Evolutionary conservation across 2,888 invertebrate genomes (phyloP).

Genomic region (Podabrus alpinus): DNA sequence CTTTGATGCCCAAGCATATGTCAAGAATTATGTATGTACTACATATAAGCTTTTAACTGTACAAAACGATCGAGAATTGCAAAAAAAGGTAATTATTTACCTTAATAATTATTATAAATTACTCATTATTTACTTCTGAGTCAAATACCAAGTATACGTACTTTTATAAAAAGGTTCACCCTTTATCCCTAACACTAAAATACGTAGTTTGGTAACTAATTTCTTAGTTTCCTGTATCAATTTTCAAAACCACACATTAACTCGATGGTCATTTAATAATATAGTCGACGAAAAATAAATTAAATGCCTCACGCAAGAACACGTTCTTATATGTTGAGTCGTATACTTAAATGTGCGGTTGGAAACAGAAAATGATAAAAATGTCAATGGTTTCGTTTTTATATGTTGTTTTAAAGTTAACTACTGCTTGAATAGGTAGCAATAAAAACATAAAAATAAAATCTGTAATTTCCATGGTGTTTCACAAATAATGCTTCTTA

Average conservation of each 20-base stretch:
- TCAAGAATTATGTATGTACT: too few relatives aligned
- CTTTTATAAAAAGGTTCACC: not conserved
- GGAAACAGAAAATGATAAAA: constrained; percentile 29
- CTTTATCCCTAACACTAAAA: not conserved
- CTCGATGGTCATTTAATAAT: constrained; percentile 49
- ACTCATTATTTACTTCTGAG: not conserved
- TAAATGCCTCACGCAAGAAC: constrained; percentile 44
- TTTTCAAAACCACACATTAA: constrained; percentile 39
- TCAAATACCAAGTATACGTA: not conserved
- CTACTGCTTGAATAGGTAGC: constrained; percentile 20
- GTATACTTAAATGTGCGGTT: constrained; percentile 22
- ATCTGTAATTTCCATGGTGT: constrained; percentile 15
- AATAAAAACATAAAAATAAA: constrained; percentile 36
- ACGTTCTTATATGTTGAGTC: constrained; percentile 15
- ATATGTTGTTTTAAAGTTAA: constrained; percentile 12
- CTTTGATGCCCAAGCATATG: too few relatives aligned
- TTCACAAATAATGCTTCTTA: constrained; percentile 26
- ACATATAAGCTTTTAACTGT: too few relatives aligned
- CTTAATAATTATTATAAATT: too few relatives aligned
- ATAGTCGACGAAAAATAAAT: constrained; percentile 38
- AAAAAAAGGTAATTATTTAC: too few relatives aligned
- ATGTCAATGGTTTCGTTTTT: constrained; percentile 30
- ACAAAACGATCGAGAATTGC: too few relatives aligned
- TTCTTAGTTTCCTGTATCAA: constrained; percentile 30
- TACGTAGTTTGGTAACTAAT: constrained; percentile 13